Conservation (phyloP, 2,888 invertebrate genomes). For the Pristionchus fissidentatus region DNA sequence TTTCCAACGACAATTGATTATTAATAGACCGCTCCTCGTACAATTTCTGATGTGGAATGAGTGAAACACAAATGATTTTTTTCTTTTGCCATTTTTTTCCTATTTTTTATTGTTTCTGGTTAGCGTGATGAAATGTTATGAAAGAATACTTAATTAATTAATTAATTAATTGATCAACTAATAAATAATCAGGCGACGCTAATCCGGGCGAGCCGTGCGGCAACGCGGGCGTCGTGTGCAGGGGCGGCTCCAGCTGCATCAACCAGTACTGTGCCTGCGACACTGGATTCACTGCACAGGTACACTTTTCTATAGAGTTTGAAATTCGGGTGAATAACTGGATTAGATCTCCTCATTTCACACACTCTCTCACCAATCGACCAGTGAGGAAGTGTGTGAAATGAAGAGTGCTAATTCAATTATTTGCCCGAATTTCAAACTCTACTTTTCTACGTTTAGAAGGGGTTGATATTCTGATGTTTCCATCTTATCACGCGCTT, state of each 20-base stretch:
- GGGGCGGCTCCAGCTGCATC: slow-evolving; percentile 49
- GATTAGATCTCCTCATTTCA: not conserved
- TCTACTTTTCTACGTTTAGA: not conserved
- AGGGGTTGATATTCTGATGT: not conserved
- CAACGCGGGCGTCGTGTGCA: slow-evolving; percentile 57
- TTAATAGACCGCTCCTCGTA: too few relatives aligned
- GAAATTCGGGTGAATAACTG: not conserved
- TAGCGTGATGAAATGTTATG: too few relatives aligned
- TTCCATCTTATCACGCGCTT: too few relatives aligned
- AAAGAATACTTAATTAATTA: not conserved
- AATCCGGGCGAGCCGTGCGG: slow-evolving; percentile 63
- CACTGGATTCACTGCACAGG: slow-evolving; percentile 27
- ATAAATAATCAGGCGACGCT: slow-evolving; percentile 59
- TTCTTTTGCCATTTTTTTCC: not conserved
- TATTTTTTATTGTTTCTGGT: not conserved
- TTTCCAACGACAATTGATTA: too few relatives aligned
- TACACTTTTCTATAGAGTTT: not conserved
- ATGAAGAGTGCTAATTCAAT: too few relatives aligned
- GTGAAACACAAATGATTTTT: too few relatives aligned
- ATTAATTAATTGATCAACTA: too few relatives aligned
- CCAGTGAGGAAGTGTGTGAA: too few relatives aligned
- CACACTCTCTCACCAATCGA: too few relatives aligned
- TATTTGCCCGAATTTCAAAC: too few relatives aligned
- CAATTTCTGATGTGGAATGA: too few relatives aligned
- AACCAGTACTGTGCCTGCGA: slow-evolving; percentile 42